Conservation (phyloP, 23 tunicate species). For the Phallusia fumigata region DNA sequence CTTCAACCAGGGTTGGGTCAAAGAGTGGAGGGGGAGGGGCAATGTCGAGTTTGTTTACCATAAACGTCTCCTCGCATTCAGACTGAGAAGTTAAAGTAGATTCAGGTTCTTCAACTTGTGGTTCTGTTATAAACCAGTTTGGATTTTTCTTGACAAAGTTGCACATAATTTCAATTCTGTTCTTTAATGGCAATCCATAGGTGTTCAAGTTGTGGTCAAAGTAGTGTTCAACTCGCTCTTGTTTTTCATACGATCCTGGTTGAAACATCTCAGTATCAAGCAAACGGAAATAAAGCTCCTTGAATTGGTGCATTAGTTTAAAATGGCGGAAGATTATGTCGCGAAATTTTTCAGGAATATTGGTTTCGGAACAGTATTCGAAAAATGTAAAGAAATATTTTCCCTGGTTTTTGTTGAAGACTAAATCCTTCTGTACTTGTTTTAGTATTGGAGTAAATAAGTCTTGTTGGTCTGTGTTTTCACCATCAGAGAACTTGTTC, state of each 20-base stretch:
- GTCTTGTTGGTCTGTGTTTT: constrained; percentile 6
- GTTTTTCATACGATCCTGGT: constrained; percentile 26
- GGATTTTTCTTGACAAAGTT: not conserved
- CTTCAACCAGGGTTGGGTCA: not conserved
- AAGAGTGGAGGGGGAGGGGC: not conserved
- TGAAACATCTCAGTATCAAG: constrained; percentile 43
- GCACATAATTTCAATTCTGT: constrained; percentile 26
- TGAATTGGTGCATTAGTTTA: constrained; percentile 56
- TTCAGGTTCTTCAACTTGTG: not conserved
- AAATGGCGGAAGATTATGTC: constrained; percentile 24
- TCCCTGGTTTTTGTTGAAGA: constrained; percentile 36
- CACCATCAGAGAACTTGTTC: not conserved
- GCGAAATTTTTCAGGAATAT: constrained; percentile 38
- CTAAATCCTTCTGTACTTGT: constrained; percentile 27
- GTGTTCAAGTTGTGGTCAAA: constrained; percentile 26
- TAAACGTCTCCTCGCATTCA: not conserved
- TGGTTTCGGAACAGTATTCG: constrained; percentile 30
- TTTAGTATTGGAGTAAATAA: constrained; percentile 53
- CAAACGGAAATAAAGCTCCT: constrained; percentile 60
- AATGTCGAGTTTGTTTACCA: not conserved
- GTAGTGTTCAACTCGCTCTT: constrained; percentile 37
- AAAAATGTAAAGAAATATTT: constrained; percentile 62
- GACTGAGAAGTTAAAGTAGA: not conserved
- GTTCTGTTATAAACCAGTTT: not conserved
- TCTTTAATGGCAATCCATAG: constrained; percentile 30